phyloP scores from a whole-genome alignment of 92 coral and sea anemone species.

The Paragorgia papillata region DNA sequence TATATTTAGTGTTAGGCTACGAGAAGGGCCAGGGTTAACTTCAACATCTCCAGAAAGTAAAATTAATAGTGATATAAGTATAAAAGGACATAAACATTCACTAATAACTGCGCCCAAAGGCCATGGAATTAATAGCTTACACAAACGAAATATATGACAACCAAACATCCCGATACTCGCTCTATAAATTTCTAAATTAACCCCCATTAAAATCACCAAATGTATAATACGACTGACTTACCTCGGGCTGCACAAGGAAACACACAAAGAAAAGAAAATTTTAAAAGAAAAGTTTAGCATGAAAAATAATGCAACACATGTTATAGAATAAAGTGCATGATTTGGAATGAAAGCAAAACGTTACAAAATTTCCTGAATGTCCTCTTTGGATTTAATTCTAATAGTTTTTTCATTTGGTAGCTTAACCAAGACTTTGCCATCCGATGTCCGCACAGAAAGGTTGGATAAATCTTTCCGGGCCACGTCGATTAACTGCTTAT shows the following conservation, averaged over 20 bases:
- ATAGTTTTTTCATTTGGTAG: not conserved
- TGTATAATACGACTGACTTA: slow-evolving; percentile 3
- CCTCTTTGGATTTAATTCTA: slow-evolving; percentile 14
- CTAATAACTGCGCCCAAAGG: not conserved
- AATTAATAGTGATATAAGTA: slow-evolving; percentile 8
- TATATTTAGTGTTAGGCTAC: slow-evolving; percentile 1
- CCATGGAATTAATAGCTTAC: not conserved
- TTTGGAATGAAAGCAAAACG: not conserved
- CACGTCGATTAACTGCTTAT: not conserved
- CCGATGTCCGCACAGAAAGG: slow-evolving; percentile 15
- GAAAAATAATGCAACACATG: not conserved
- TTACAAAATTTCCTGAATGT: not conserved
- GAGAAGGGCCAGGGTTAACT: slow-evolving; percentile 2
- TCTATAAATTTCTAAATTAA: slow-evolving; percentile 4
- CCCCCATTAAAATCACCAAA: not conserved
- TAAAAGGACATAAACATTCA: not conserved
- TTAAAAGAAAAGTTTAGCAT: not conserved
- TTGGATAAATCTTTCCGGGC: not conserved
- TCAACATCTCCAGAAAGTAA: slow-evolving; percentile 22
- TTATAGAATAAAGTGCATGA: not conserved
- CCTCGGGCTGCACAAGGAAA: slow-evolving; percentile 38
- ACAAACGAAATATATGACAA: not conserved
- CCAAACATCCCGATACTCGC: slow-evolving; percentile 22
- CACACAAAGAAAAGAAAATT: not conserved
- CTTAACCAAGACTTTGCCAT: slow-evolving; percentile 4